Percentiles rank a stretch among this genome's conserved stretches.
Conservation (phyloP, 2,888 invertebrate species). For the Rhingia rostrata region DNA sequence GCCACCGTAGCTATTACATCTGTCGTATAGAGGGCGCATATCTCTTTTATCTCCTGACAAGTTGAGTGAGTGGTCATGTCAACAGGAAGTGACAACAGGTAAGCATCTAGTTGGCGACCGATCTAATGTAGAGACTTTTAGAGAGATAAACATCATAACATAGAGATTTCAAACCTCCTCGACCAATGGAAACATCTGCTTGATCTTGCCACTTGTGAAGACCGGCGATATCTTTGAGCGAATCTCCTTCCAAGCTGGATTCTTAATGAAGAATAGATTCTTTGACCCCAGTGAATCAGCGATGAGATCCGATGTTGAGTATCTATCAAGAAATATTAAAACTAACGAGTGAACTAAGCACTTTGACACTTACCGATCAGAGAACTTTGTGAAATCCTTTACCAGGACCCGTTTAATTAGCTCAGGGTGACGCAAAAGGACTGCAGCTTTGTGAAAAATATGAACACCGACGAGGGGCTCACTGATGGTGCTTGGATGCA, state of each 20-base stretch:
- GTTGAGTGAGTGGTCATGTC: conserved; percentile 76
- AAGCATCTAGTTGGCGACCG: conserved; percentile 79
- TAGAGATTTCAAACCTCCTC: conserved; percentile 77
- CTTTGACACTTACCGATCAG: conserved; percentile 78
- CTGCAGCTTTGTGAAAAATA: conserved; percentile 83
- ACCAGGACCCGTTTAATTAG: conserved; percentile 83
- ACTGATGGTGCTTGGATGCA: conserved; percentile 78
- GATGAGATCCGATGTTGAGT: conserved; percentile 79
- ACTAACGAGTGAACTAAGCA: not conserved
- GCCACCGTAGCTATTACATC: conserved; percentile 84
- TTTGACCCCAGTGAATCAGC: conserved; percentile 82
- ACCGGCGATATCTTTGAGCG: conserved; percentile 83
- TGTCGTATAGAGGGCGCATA: conserved; percentile 81
- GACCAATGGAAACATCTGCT: conserved; percentile 81
- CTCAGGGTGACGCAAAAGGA: conserved; percentile 83
- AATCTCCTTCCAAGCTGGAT: conserved; percentile 83
- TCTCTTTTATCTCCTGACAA: conserved; percentile 80
- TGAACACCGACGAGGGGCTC: conserved; percentile 81
- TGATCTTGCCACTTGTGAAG: conserved; percentile 82
- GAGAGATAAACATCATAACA: not conserved
- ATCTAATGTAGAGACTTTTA: conserved; percentile 71
- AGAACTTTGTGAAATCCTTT: conserved; percentile 83
- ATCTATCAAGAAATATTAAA: conserved; percentile 65
- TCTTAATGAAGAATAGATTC: conserved; percentile 83
- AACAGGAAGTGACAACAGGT: conserved; percentile 77